Evolutionary conservation across 2,797 vertebrate species (phyloP).

Genomic region (Agapornis canus): DNA sequence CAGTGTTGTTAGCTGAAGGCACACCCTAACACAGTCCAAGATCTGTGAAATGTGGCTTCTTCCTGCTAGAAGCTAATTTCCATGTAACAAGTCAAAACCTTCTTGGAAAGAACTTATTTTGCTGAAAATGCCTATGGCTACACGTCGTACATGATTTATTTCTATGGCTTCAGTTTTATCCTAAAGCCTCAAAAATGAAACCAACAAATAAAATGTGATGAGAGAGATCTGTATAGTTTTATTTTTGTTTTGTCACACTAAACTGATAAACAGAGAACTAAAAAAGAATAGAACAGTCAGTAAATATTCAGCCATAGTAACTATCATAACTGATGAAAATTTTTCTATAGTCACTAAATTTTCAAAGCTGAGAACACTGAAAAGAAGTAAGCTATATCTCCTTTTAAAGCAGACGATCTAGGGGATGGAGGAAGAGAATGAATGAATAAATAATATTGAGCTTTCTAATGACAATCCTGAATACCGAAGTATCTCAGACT

Average conservation of each 20-base stretch:
- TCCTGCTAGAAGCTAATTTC: constrained; percentile 55
- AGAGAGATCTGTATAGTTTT: constrained; percentile 14
- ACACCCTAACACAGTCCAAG: constrained; percentile 18
- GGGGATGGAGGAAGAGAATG: background rate
- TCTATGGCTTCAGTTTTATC: constrained; percentile 29
- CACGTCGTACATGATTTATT: constrained; percentile 44
- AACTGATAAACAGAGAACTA: background rate
- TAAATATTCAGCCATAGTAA: background rate
- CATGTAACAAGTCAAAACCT: constrained; percentile 49
- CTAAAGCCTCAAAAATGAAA: constrained; percentile 36
- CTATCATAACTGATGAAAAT: background rate
- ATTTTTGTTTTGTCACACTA: constrained; percentile 24
- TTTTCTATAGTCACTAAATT: background rate
- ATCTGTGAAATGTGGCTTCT: constrained; percentile 25
- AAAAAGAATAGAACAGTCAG: background rate
- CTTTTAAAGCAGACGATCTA: background rate
- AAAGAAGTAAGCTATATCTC: background rate
- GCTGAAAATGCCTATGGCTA: constrained; percentile 28
- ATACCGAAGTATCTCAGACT: background rate
- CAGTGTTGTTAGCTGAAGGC: constrained; percentile 30
- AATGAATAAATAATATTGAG: background rate
- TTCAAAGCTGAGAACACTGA: background rate
- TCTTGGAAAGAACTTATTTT: constrained; percentile 48
- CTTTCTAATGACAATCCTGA: background rate
- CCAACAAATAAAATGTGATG: constrained; percentile 25